Evolutionary conservation across 2,797 vertebrate genomes (phyloP).

Genomic region (Pseudochromis fuscus): DNA sequence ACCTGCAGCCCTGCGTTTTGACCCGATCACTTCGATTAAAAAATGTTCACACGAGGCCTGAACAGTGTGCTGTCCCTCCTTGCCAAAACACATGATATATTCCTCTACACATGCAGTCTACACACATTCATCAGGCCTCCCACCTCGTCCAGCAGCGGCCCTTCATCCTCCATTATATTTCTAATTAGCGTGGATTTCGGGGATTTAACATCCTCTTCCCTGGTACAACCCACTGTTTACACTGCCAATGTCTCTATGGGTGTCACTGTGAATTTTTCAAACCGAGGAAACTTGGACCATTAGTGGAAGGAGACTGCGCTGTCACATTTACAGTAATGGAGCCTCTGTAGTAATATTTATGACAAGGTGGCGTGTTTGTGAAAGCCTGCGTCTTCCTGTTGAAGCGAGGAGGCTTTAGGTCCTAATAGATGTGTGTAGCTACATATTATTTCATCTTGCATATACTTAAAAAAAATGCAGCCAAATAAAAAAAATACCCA

Average conservation of each 20-base stretch:
- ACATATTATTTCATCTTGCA: background rate
- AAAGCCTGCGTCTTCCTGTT: slow-evolving; percentile 33
- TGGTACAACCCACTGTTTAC: slow-evolving; percentile 58
- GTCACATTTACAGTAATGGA: slow-evolving; percentile 39
- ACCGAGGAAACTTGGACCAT: slow-evolving; percentile 45
- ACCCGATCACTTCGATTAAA: slow-evolving; percentile 37
- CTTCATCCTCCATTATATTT: slow-evolving; percentile 81
- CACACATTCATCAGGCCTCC: slow-evolving; percentile 68
- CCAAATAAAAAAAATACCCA: background rate
- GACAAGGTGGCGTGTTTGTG: slow-evolving; percentile 39
- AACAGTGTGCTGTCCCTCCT: slow-evolving; percentile 47
- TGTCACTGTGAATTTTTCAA: slow-evolving; percentile 47
- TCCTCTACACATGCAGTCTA: slow-evolving; percentile 55
- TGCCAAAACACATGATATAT: slow-evolving; percentile 62
- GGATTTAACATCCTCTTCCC: slow-evolving; percentile 71
- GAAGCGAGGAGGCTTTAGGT: slow-evolving; percentile 8
- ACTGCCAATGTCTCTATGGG: slow-evolving; percentile 56
- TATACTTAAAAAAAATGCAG: too few relatives aligned
- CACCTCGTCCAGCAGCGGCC: slow-evolving; percentile 68
- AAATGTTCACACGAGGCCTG: slow-evolving; percentile 50
- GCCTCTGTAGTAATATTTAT: slow-evolving; percentile 43
- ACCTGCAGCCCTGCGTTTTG: slow-evolving; percentile 16
- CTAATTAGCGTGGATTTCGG: slow-evolving; percentile 74
- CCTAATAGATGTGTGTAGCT: background rate
- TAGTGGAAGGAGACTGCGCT: slow-evolving; percentile 30